These are phyloP conservation scores for Hoplias malabaricus DNA, from an alignment of 2,113 vertebrate genomes.

Conservation along the genomic window DNA sequence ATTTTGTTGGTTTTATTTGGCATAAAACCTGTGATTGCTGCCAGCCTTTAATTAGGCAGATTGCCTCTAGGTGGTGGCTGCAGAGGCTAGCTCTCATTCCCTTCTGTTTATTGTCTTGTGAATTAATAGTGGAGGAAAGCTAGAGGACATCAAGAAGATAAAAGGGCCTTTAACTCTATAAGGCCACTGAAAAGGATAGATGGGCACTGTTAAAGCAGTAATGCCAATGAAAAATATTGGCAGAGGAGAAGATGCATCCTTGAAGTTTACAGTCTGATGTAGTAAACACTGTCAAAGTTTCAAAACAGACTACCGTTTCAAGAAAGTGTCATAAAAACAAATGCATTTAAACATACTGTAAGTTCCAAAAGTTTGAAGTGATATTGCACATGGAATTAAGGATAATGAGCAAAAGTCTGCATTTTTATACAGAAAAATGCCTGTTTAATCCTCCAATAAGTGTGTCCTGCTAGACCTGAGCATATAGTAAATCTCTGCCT, in stretches of 20 bases:
- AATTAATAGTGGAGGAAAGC: slow-evolving; percentile 20
- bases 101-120: slow-evolving; percentile 22
- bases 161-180: neutral
- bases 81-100: neutral
- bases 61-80: slow-evolving; percentile 18
- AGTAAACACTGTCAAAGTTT: too few species aligned
- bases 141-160: neutral
- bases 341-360: too few species aligned
- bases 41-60: slow-evolving; percentile 29
- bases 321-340: too few species aligned
- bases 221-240: neutral
- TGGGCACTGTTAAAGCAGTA: neutral
- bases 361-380: too few species aligned
- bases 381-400: too few species aligned
- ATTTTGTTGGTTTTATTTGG: slow-evolving; percentile 6
- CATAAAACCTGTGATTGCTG: neutral
- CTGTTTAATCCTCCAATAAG: too few species aligned
- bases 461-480: too few species aligned
- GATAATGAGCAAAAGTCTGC: too few species aligned
- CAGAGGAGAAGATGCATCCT: neutral
- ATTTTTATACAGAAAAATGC: too few species aligned
- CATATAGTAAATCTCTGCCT: too few species aligned
- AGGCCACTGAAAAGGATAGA: neutral
- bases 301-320: too few species aligned
- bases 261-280: too few species aligned